Evolutionary conservation across 2,113 vertebrate species (phyloP), one percentile per base, ranked within the genome.

Genomic region (Eidolon helvum): DNA sequence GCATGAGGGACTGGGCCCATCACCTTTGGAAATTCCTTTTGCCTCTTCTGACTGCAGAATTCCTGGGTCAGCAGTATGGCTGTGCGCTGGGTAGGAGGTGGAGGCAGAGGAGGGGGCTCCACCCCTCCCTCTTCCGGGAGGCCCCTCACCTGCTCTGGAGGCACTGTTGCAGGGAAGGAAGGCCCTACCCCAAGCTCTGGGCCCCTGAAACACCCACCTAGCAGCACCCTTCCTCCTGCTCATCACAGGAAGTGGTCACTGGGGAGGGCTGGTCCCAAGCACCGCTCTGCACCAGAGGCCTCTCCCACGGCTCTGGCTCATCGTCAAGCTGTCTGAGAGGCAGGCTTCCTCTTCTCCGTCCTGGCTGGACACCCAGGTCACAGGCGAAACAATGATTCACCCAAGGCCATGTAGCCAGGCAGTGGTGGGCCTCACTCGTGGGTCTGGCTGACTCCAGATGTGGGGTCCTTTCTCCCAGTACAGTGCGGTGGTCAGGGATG

Each of bases 81-180:
- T 84, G n/a, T 11, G 1, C 16, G 22, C 7, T 38, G 53, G 15
- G 80, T 7, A 40, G 53, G 30, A 45, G 79, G 38, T 38, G 18
- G 38, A 63, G 48, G 43, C 35, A 12, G 74, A 79, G 35, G 26
- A 12, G 9, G 9, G 26, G 79, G 16, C 26, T 26, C 30, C 35
- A 26, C 30, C 28, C 15, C 1, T 3, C 10, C 4, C 9, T 59
- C 69, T 57, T 38, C 8, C 0, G 1, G 7, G 10, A 12, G 66
- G n/a, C 40, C 55, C 68, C 80, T 86, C 68, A 19, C 50, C 11
- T 15, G 85, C n/a, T 45, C 14, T 28, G 50, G 43, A 69, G 38
- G 63, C 24, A 12, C 10, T 57, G 83, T 35, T 11, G 24, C 35
- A 66, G 50, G 50, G 45, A 59, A 59, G 59, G 66, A 80, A 43